Percentiles rank a stretch among this genome's conserved stretches.
phyloP scores from a whole-genome alignment of 2,888 invertebrate genomes.

The Synanthedon formicaeformis region DNA sequence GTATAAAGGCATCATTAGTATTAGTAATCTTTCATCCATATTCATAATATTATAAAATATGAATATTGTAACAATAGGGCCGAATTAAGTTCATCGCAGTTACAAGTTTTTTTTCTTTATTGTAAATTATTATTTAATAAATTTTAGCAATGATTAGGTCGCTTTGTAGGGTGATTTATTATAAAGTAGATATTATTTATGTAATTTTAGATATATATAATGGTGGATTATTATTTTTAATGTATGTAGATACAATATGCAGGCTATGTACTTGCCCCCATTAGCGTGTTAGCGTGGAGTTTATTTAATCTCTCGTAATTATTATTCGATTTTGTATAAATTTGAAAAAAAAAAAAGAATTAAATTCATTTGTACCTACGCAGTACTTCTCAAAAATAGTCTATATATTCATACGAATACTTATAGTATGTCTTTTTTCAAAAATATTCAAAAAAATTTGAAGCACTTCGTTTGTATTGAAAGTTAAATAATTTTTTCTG shows the following conservation, averaged over 20 bases:
- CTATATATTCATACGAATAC: no score
- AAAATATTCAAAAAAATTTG: no score
- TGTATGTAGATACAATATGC: background rate
- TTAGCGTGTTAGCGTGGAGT: background rate
- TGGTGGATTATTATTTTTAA: constrained; percentile 1
- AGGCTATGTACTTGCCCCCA: background rate
- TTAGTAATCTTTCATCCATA: background rate
- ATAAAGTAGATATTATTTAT: constrained; percentile 11
- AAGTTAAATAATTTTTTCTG: no score
- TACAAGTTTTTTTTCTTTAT: constrained; percentile 20
- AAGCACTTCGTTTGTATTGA: no score
- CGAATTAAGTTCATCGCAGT: background rate
- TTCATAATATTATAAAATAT: background rate
- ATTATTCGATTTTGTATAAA: background rate
- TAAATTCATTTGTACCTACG: no score
- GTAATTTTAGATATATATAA: background rate
- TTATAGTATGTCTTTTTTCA: no score
- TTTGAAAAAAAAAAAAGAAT: no score
- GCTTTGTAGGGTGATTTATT: constrained; percentile 24
- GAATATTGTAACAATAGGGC: background rate
- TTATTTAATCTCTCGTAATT: background rate
- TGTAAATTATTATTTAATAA: constrained; percentile 13
- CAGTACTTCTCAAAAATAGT: no score
- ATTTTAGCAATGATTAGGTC: constrained; percentile 15
- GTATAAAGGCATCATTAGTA: no score